Evolutionary conservation across 2,113 vertebrate species (phyloP), one percentile per base, ranked within the genome.

Genomic region (Pelvicachromis taeniatus): DNA sequence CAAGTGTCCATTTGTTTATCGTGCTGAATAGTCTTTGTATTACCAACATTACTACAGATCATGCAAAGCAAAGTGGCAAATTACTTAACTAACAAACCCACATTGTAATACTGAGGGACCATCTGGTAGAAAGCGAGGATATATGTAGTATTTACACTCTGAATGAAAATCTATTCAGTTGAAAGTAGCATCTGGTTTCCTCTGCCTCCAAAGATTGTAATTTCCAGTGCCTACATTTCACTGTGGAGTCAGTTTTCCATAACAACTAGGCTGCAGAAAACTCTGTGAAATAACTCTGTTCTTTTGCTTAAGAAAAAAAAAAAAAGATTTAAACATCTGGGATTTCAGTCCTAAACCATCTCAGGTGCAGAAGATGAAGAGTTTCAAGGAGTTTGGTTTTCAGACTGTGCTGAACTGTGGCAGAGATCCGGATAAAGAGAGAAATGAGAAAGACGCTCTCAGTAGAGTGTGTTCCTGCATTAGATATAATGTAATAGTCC

Each of bases 401-500:
- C 79, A 55, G 82, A 68, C 70, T 5, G 52, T 14, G 65, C 19
- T 42, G 77, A 80, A 55, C 53, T 58, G 12, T 6, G 33, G 70
- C 70, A 84, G 35, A 52, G 42, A 42, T 78, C 33, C 17, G 65
- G 26, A 82, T 75, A 29, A 45, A 65, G 70, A 77, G 9, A 82
- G 77, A 58, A 81, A 84, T 84, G 77, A 88, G 75, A 81, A 81
- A 29, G 54, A 40, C 11, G 38, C 58, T 79, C 55, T 11, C 38
- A 56, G 48, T n/a, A 9, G 17, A 78, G 29, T 77, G 12, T 38
- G 29, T 56, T 83, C 33, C 70, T 38, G 45, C 33, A 4, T 42
- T 58, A 81, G 65, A 87, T 83, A 35, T 86, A 80, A 81, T 78
- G 81, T 82, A 87, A 87, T 58, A 6, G 65, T 88, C 82, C 83